Percentiles rank a stretch among this genome's conserved stretches.
Conservation (phyloP, 2,888 invertebrate species). For the Tetragnatha montana region DNA sequence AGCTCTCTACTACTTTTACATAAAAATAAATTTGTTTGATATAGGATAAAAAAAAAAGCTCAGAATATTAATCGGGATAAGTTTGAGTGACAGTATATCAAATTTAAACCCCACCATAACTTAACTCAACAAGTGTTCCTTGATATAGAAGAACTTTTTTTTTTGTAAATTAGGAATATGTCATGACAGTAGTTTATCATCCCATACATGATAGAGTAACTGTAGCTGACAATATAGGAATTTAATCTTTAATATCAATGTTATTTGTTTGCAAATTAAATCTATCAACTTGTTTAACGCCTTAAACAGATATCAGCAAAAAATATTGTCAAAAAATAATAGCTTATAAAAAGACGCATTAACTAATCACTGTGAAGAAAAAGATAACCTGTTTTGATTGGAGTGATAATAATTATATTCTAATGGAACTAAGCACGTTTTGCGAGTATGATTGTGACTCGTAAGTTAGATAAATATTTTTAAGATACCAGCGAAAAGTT, state of each 20-base stretch:
- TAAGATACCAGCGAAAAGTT: not conserved
- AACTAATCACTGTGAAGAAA: too few species aligned
- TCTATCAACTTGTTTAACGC: not conserved
- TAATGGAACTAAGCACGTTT: too few species aligned
- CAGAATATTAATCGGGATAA: not conserved
- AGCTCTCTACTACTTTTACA: too few species aligned
- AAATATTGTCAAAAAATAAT: too few species aligned
- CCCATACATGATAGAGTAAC: not conserved
- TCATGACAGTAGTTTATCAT: not conserved
- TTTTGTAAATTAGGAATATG: not conserved
- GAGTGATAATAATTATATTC: too few species aligned
- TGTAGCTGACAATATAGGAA: not conserved
- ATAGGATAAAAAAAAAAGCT: not conserved
- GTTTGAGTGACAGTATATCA: not conserved
- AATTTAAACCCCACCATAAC: not conserved
- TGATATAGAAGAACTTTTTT: not conserved
- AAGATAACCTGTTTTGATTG: too few species aligned
- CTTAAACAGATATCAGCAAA: not conserved
- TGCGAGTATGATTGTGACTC: too few species aligned
- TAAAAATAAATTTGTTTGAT: too few species aligned
- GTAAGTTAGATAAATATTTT: too few species aligned
- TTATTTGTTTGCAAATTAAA: not conserved
- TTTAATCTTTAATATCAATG: slow-evolving; percentile 22
- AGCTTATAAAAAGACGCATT: too few species aligned
- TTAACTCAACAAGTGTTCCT: not conserved